phyloP scores from a whole-genome alignment of 2,797 vertebrate genomes.

The Hoplostethus atlanticus region DNA sequence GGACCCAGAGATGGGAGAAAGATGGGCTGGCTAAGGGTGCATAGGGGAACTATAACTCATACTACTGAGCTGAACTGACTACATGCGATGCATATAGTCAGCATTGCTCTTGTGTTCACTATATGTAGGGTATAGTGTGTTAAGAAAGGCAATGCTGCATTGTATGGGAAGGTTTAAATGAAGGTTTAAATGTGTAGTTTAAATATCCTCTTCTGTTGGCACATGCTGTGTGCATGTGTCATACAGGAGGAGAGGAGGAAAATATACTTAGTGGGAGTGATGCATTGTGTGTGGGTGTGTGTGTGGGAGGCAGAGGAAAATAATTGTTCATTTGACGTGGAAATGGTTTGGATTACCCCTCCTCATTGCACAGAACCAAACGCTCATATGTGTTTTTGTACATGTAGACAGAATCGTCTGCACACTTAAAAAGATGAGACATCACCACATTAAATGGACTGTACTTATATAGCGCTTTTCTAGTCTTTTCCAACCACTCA shows the following conservation, averaged over 20 bases:
- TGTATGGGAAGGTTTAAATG: background rate
- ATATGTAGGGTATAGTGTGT: background rate
- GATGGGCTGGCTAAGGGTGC: background rate
- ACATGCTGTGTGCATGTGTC: background rate
- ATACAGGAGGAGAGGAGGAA: background rate
- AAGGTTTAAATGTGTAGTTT: too few species aligned
- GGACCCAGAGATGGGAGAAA: background rate
- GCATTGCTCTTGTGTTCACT: background rate
- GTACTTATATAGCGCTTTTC: too few species aligned
- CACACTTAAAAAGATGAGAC: too few species aligned
- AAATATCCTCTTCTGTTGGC: background rate
- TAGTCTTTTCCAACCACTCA: too few species aligned
- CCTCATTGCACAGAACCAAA: too few species aligned
- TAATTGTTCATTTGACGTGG: too few species aligned
- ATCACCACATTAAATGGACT: too few species aligned
- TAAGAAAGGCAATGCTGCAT: slow-evolving; percentile 2
- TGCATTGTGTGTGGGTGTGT: background rate
- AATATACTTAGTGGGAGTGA: background rate
- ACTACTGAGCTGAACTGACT: background rate
- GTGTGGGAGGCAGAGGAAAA: background rate
- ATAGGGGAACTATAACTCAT: slow-evolving; percentile 2
- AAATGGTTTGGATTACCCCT: too few species aligned
- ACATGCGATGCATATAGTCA: background rate
- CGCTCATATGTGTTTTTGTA: too few species aligned
- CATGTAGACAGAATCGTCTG: too few species aligned